Conservation (phyloP, 2,113 vertebrate genomes). For the Myxocyprinus asiaticus region DNA sequence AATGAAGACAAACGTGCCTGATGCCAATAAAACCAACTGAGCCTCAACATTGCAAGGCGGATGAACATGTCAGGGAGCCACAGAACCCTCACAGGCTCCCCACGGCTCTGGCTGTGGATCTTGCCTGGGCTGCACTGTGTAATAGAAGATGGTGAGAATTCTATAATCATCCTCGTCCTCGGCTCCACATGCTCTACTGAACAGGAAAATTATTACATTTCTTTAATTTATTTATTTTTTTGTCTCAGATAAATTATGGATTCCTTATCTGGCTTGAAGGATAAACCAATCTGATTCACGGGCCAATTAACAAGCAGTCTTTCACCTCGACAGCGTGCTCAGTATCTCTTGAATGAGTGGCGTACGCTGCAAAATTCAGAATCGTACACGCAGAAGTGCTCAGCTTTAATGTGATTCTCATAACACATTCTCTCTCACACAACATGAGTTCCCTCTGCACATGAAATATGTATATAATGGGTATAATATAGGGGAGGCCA, state of each 20-base stretch:
- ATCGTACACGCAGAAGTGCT: too few species aligned
- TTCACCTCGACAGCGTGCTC: conserved; percentile 26
- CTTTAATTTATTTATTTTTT: conserved; percentile 20
- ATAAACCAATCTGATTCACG: conserved; percentile 41
- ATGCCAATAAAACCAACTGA: conserved; percentile 18
- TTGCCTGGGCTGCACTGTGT: neutral
- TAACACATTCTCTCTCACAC: conserved; percentile 4
- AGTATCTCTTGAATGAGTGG: conserved; percentile 9
- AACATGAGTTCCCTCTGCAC: neutral
- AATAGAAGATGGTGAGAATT: conserved; percentile 31
- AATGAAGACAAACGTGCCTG: conserved; percentile 28
- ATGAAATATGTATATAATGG: too few species aligned
- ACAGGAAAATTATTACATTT: conserved; percentile 49
- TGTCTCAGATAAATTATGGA: conserved; percentile 50
- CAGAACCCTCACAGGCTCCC: conserved; percentile 20
- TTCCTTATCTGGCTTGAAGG: conserved; percentile 48
- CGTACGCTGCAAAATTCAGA: neutral
- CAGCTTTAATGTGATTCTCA: neutral
- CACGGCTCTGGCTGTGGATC: conserved; percentile 16
- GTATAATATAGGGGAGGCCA: too few species aligned
- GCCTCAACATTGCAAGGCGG: neutral
- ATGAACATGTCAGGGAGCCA: conserved; percentile 23
- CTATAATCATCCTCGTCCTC: conserved; percentile 35
- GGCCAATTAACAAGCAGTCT: conserved; percentile 43
- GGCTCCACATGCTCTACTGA: conserved; percentile 32